A percentile compares a stretch with the other conserved stretches of the same genome.
phyloP scores from a whole-genome alignment of 1,140 invertebrate species.

The Mizuhopecten yessoensis region DNA sequence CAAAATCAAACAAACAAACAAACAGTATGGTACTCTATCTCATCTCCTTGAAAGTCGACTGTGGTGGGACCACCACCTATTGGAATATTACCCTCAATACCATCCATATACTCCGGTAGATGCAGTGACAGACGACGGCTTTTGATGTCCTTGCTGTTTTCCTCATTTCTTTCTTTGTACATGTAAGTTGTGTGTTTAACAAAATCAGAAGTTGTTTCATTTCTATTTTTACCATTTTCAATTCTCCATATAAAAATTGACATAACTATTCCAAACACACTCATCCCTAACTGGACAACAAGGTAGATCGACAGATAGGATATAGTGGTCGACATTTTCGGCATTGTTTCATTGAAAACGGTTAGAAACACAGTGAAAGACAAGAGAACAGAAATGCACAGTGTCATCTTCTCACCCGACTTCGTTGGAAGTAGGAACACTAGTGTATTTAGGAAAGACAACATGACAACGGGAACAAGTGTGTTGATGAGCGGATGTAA shows the following conservation, averaged over 20 bases:
- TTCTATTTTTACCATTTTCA: background rate
- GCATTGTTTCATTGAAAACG: conserved; percentile 10
- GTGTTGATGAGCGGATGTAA: background rate
- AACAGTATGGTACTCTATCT: background rate
- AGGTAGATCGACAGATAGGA: conserved; percentile 12
- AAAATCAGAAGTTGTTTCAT: background rate
- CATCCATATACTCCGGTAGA: background rate
- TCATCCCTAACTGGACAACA: background rate
- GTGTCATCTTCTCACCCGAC: conserved; percentile 45
- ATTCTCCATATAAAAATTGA: background rate
- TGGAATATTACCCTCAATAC: background rate
- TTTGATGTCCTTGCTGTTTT: background rate
- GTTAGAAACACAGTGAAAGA: background rate
- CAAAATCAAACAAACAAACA: no score
- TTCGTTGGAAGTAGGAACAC: conserved; percentile 17
- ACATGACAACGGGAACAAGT: conserved; percentile 10
- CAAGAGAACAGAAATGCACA: conserved; percentile 21
- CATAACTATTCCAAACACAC: background rate
- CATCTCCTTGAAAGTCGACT: background rate
- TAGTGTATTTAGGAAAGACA: conserved; percentile 37
- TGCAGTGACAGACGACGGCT: background rate
- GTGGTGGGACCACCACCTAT: background rate
- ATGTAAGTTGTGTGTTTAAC: background rate
- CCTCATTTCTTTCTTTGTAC: background rate
- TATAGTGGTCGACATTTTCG: conserved; percentile 42